A percentile compares a stretch with the other conserved stretches of the same genome.
These are phyloP conservation scores for Lepisosteus osseus DNA, from an alignment of 2,113 vertebrate species.

Conservation along the genomic window DNA sequence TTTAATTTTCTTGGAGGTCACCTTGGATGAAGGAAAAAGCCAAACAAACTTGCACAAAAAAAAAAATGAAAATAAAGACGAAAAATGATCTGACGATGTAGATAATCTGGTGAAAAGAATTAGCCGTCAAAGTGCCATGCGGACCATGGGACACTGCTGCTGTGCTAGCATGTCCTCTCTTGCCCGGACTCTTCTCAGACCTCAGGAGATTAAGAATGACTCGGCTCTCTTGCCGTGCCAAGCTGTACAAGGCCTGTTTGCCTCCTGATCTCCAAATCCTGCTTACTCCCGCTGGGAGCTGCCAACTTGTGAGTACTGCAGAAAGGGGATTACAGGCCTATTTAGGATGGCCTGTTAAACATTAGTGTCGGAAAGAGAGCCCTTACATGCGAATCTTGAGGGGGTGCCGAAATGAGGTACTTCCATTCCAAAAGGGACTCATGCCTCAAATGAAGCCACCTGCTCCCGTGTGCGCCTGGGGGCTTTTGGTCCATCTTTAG, in stretches of 20 bases:
- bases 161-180: neutral
- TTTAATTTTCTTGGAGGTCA: too few relatives aligned
- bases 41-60: too few relatives aligned
- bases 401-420: too few relatives aligned
- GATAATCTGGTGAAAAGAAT: too few relatives aligned
- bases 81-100: too few relatives aligned
- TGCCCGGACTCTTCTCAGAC: neutral
- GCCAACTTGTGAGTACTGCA: neutral
- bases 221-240: neutral
- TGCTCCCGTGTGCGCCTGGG: neutral
- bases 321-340: slow-evolving; percentile 3
- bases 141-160: too few relatives aligned
- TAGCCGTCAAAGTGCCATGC: too few relatives aligned
- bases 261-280: slow-evolving; percentile 2
- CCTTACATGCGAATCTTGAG: neutral
- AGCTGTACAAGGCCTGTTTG: neutral
- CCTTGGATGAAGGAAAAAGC: too few relatives aligned
- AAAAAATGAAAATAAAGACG: too few relatives aligned
- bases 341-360: slow-evolving; percentile 2
- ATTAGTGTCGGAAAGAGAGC: neutral
- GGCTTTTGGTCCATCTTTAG: neutral
- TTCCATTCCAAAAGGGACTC: too few relatives aligned
- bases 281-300: neutral
- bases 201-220: neutral
- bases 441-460: neutral